Conservation (phyloP, 2,113 vertebrate species). For the Uropsilus gracilis region DNA sequence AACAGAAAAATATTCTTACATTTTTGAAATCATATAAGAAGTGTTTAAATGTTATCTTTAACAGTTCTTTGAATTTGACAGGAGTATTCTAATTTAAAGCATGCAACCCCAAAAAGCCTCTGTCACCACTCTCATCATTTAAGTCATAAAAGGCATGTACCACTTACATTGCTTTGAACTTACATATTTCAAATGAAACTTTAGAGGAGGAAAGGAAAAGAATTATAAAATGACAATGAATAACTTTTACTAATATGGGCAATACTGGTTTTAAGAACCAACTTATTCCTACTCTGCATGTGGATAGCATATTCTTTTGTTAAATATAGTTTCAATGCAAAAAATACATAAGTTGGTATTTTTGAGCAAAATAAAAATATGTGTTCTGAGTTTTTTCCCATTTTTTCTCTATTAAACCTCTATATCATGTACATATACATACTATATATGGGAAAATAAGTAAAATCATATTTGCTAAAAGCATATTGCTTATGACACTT, state of each 20-base stretch:
- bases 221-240: background rate
- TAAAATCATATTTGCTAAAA: background rate
- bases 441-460: background rate
- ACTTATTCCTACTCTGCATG: background rate
- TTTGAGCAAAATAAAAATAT: background rate
- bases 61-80: slow-evolving; percentile 20
- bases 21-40: background rate
- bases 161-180: background rate
- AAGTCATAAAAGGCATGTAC: background rate
- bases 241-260: background rate
- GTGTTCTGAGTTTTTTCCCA: background rate
- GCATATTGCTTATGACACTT: background rate
- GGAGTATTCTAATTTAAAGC: background rate
- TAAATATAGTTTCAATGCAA: background rate
- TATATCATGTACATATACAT: too few species aligned
- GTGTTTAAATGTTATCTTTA: background rate
- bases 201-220: background rate
- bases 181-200: background rate
- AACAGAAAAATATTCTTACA: background rate
- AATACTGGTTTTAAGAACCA: slow-evolving; percentile 16
- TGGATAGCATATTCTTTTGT: background rate
- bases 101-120: background rate
- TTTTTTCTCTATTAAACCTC: background rate
- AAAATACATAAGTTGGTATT: background rate
- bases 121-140: background rate